phyloP scores from a whole-genome alignment of 2,888 invertebrate genomes.

The Clitarchus hookeri region DNA sequence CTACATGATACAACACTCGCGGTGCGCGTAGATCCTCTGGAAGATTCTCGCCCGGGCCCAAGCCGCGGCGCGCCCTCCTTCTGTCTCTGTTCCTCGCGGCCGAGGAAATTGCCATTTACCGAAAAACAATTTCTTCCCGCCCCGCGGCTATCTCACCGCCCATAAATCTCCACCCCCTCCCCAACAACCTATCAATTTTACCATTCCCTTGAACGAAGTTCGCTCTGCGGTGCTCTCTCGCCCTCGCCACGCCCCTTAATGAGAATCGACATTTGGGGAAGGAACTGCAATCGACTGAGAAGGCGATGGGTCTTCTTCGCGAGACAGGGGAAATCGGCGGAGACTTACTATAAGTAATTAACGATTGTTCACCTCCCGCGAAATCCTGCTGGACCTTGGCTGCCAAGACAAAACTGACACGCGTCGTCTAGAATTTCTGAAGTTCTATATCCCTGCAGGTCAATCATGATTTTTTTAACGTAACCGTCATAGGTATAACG shows the following conservation, averaged over 20 bases:
- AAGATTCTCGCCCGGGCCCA: neutral
- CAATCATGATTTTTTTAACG: no score
- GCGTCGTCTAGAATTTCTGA: no score
- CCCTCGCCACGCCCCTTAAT: constrained; percentile 14
- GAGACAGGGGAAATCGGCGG: no score
- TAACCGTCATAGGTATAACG: no score
- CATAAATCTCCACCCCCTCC: constrained; percentile 1
- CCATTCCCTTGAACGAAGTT: neutral
- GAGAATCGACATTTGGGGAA: neutral
- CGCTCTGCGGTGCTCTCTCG: neutral
- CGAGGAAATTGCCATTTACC: constrained; percentile 10
- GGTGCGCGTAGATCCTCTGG: neutral
- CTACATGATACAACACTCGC: neutral
- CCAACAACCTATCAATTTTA: neutral
- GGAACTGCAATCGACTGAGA: neutral
- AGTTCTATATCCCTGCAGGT: no score
- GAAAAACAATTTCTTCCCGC: constrained; percentile 14
- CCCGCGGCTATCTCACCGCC: neutral
- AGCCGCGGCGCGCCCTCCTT: neutral
- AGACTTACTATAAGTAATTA: no score
- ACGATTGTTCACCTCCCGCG: no score
- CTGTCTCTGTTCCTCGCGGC: neutral
- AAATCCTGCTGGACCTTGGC: no score
- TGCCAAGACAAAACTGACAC: no score
- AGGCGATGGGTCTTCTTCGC: no score